These are phyloP conservation scores for Tragelaphus strepsiceros DNA, from an alignment of 2,113 vertebrate genomes.

Conservation along the genomic window DNA sequence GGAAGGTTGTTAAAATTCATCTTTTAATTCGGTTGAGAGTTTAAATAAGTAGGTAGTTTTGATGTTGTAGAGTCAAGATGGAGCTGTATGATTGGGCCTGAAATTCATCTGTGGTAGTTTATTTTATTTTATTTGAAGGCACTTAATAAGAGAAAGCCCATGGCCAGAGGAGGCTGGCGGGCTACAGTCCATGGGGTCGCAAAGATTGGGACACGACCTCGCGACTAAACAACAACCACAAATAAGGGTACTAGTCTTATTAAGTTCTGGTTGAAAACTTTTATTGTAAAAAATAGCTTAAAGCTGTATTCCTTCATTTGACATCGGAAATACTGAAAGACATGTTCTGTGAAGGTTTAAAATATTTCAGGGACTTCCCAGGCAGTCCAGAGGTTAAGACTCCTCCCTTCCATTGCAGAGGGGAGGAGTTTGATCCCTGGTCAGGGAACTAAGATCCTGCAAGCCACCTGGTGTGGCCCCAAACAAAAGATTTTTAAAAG, in stretches of 20 bases:
- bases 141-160: background rate
- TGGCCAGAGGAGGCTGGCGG: background rate
- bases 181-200: background rate
- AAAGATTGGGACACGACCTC: background rate
- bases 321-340: slow-evolving; percentile 3
- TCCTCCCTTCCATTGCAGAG: background rate
- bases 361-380: background rate
- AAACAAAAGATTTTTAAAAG: background rate
- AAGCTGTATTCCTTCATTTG: slow-evolving; percentile 38
- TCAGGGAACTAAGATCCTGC: background rate
- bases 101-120: slow-evolving; percentile 32
- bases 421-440: background rate
- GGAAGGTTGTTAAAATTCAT: background rate
- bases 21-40: background rate
- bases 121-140: slow-evolving; percentile 36
- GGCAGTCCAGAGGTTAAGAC: background rate
- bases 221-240: background rate
- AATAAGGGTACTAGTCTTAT: background rate
- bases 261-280: slow-evolving; percentile 7
- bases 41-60: background rate
- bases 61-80: background rate
- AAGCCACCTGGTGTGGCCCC: background rate
- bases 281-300: slow-evolving; percentile 35
- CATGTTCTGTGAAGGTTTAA: background rate
- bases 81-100: background rate